These are phyloP conservation scores for Sus cebifrons DNA, from an alignment of 2,797 vertebrate genomes.

Conservation along the genomic window DNA sequence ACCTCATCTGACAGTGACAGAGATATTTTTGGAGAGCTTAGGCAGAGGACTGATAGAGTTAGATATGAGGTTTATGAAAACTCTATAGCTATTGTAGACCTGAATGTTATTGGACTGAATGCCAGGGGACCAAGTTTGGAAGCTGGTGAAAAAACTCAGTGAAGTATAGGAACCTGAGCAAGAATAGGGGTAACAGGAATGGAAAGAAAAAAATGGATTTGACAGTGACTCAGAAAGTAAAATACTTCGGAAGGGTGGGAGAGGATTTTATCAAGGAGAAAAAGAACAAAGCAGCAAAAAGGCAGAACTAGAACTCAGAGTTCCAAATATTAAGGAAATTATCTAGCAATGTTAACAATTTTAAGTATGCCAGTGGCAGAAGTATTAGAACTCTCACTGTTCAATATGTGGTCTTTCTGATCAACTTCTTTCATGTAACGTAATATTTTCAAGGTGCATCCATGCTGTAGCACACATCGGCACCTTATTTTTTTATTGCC, in stretches of 20 bases:
- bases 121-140: not conserved
- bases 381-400: not conserved
- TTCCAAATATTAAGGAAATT: not conserved
- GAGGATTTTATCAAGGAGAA: not conserved
- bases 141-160: not conserved
- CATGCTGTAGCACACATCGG: not conserved
- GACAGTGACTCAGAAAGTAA: not conserved
- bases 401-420: not conserved
- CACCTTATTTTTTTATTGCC: not conserved
- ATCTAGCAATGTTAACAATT: not conserved
- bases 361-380: not conserved
- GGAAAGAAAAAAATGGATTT: not conserved
- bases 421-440: not conserved
- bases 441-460: not conserved
- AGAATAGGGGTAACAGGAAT: not conserved
- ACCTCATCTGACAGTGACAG: not conserved
- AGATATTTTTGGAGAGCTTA: not conserved
- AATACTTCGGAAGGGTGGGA: not conserved
- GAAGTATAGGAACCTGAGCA: not conserved
- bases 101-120: slow-evolving; percentile 19
- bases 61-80: not conserved
- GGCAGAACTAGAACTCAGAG: not conserved
- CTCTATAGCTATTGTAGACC: not conserved
- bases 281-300: slow-evolving; percentile 33
- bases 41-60: not conserved